Conservation (phyloP, 2,888 invertebrate genomes). For the Noctua pronuba region DNA sequence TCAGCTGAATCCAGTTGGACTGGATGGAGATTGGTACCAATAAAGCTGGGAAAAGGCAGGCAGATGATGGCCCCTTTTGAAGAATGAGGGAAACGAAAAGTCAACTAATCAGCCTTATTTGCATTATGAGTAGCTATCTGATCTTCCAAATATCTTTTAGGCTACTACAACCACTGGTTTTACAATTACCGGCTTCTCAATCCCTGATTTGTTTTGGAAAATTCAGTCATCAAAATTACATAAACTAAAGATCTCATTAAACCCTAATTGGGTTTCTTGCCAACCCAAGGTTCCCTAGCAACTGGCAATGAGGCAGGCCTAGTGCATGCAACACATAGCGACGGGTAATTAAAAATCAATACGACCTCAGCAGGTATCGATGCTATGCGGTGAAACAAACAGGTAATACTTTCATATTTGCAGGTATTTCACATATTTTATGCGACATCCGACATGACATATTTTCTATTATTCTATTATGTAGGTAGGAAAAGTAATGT, state of each 20-base stretch:
- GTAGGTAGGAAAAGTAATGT: neutral
- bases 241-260: neutral
- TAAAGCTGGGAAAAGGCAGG: too few relatives aligned
- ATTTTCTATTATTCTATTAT: neutral
- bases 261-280: slow-evolving; percentile 7
- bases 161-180: too few relatives aligned
- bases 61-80: too few relatives aligned
- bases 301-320: neutral
- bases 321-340: slow-evolving; percentile 1
- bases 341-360: slow-evolving; percentile 61
- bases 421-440: too few relatives aligned
- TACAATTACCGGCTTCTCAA: neutral
- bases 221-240: neutral
- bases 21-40: too few relatives aligned
- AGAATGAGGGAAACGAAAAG: too few relatives aligned
- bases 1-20: too few relatives aligned
- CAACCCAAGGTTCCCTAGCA: slow-evolving; percentile 1
- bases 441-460: too few relatives aligned
- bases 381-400: slow-evolving; percentile 4
- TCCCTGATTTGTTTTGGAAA: neutral
- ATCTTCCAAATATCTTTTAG: too few relatives aligned
- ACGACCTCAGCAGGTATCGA: slow-evolving; percentile 18
- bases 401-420: neutral
- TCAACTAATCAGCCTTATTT: too few relatives aligned
- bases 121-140: too few relatives aligned